Evolutionary conservation across 1,140 invertebrate genomes (phyloP).

Genomic region (Pteromalus puparum): DNA sequence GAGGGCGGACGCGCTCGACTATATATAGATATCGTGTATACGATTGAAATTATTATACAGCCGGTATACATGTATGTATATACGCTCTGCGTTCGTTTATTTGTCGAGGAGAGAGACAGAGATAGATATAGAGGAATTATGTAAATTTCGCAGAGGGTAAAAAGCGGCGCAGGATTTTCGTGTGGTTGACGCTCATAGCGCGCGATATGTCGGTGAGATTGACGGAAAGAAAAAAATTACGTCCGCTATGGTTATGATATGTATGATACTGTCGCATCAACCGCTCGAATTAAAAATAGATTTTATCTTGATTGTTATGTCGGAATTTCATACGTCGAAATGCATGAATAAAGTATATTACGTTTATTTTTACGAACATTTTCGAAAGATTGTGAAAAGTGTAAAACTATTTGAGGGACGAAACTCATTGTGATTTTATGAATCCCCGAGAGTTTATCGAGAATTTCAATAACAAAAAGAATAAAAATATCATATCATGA

Average conservation of each 20-base stretch:
- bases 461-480: too few relatives aligned
- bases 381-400: too few relatives aligned
- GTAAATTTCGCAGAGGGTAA: background rate
- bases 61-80: too few relatives aligned
- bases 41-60: slow-evolving; percentile 28
- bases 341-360: background rate
- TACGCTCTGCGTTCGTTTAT: background rate
- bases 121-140: slow-evolving; percentile 17
- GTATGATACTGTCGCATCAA: background rate
- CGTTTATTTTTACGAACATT: too few relatives aligned
- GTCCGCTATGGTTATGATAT: slow-evolving; percentile 41
- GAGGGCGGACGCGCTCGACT: background rate
- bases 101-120: background rate
- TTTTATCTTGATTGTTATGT: slow-evolving; percentile 42
- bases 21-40: too few relatives aligned
- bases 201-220: slow-evolving; percentile 21
- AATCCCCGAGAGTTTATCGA: too few relatives aligned
- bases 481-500: too few relatives aligned
- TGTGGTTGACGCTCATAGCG: slow-evolving; percentile 21
- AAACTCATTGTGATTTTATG: too few relatives aligned
- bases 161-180: slow-evolving; percentile 40
- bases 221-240: slow-evolving; percentile 41
- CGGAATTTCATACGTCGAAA: slow-evolving; percentile 8
- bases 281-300: slow-evolving; percentile 36
- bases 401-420: too few relatives aligned